Percentiles rank a stretch among this genome's conserved stretches.
These are phyloP conservation scores for Diglossa brunneiventris DNA, from an alignment of 2,113 vertebrate species.

Conservation along the genomic window DNA sequence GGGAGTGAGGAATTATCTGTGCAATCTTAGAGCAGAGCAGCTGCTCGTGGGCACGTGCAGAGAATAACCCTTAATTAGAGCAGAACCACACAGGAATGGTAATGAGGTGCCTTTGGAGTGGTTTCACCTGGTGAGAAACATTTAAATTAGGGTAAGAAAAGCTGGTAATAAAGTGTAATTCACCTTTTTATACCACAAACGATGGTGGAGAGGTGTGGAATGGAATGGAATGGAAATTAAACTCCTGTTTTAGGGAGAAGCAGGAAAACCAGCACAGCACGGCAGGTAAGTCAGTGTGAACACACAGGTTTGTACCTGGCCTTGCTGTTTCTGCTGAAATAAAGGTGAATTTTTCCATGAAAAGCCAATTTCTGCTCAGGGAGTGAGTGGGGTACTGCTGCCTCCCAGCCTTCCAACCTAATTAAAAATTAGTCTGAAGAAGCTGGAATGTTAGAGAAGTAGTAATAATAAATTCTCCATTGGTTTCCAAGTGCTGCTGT, in stretches of 20 bases:
- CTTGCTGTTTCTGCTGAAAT: background rate
- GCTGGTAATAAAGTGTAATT: background rate
- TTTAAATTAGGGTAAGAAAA: background rate
- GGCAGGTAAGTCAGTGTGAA: no score
- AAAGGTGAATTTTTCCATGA: background rate
- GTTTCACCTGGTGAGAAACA: background rate
- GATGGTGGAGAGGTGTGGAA: accelerated
- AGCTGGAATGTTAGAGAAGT: background rate
- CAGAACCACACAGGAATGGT: background rate
- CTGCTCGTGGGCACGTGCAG: background rate
- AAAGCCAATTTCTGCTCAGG: background rate
- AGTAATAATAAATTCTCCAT: background rate
- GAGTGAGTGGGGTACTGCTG: background rate
- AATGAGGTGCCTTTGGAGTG: background rate
- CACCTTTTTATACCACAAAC: accelerated
- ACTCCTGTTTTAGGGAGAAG: no score
- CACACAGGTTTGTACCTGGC: accelerated
- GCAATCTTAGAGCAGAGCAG: background rate
- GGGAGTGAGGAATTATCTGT: background rate
- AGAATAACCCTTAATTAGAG: background rate
- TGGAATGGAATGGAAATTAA: background rate
- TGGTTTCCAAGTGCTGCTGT: background rate
- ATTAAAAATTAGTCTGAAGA: background rate
- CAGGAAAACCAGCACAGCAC: no score
- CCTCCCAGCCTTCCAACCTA: background rate